Conservation (phyloP, 2,113 vertebrate genomes). For the Ploceus nigricollis region DNA sequence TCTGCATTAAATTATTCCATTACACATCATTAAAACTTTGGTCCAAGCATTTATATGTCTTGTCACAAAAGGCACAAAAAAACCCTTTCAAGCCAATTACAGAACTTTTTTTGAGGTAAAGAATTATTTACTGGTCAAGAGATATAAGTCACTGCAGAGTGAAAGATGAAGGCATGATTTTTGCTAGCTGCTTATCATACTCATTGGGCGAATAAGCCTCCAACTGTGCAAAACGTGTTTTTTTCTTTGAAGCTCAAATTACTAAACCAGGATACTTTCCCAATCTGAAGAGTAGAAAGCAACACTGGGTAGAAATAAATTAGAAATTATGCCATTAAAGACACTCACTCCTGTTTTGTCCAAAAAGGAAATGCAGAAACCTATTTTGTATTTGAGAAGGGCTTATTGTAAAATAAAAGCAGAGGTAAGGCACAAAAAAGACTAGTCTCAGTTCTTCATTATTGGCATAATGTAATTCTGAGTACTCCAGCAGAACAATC, state of each 20-base stretch:
- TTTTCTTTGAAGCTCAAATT: not conserved
- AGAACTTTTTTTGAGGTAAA: not conserved
- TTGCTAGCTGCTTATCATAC: not conserved
- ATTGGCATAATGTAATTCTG: not conserved
- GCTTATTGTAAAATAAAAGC: not conserved
- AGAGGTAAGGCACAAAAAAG: not conserved
- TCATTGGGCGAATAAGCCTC: not conserved
- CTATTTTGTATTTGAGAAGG: not conserved
- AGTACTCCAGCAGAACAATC: not conserved
- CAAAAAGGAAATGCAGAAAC: not conserved
- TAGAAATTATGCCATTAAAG: not conserved
- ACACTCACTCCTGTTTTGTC: not conserved
- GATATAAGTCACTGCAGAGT: not conserved
- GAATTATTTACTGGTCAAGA: not conserved
- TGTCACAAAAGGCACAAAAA: not conserved
- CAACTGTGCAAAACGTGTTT: not conserved
- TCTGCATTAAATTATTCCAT: not conserved
- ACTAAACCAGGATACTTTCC: not conserved
- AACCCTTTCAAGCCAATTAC: not conserved
- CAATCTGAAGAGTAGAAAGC: not conserved
- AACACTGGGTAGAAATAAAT: not conserved
- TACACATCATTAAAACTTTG: not conserved
- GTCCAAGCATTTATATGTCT: not conserved
- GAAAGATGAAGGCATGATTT: not conserved
- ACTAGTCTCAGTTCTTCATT: not conserved